Evolutionary conservation across 2,888 invertebrate genomes (phyloP).

Genomic region (Tipula lateralis): DNA sequence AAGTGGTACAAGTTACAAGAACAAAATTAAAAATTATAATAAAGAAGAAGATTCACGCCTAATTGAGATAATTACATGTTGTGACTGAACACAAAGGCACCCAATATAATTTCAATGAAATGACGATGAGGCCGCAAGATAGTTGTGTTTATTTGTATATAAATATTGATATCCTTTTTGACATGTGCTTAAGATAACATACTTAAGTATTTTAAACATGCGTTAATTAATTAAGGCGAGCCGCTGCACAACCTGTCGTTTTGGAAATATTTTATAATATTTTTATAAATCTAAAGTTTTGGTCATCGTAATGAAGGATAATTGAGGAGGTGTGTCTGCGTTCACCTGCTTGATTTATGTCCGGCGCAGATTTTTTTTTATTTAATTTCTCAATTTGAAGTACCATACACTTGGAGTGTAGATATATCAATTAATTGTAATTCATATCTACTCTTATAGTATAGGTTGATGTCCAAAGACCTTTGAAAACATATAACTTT

Average conservation of each 20-base stretch:
- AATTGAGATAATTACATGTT: constrained; percentile 24
- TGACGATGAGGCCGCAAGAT: neutral
- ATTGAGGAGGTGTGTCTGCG: neutral
- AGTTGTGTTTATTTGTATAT: neutral
- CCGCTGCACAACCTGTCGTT: neutral
- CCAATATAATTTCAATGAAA: neutral
- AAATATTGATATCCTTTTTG: neutral
- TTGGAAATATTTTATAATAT: neutral
- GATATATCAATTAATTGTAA: no score
- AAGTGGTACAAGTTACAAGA: neutral
- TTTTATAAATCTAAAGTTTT: neutral
- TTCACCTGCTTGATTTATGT: neutral
- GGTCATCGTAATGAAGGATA: neutral
- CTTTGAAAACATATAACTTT: no score
- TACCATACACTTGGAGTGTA: no score
- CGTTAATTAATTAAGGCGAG: neutral
- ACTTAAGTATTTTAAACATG: neutral
- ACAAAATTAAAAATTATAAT: neutral
- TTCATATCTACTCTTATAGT: no score
- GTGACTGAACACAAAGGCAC: neutral
- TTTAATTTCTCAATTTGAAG: no score
- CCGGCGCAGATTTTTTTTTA: neutral
- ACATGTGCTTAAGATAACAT: neutral
- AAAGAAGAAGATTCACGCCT: neutral
- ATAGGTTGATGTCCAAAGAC: no score